phyloP scores from a whole-genome alignment of 2,797 vertebrate genomes.

The Siniperca undulata region DNA sequence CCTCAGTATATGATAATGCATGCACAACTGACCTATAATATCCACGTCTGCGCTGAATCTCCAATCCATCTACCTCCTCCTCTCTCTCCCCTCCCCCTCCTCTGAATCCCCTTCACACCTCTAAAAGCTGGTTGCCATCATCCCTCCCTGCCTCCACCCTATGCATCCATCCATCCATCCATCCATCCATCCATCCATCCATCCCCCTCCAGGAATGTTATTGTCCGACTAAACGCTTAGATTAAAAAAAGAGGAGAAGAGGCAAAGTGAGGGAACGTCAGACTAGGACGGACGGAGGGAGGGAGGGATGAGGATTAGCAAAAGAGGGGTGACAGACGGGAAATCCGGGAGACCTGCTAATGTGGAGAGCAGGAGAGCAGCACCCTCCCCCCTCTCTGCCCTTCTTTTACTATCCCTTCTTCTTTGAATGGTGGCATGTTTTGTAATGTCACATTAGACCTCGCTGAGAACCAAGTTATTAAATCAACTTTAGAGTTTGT shows the following conservation, averaged over 20 bases:
- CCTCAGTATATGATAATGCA: neutral
- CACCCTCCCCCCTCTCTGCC: constrained; percentile 31
- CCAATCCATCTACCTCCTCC: constrained; percentile 36
- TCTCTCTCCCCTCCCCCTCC: constrained; percentile 36
- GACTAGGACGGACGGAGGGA: constrained; percentile 28
- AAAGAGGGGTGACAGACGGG: constrained; percentile 78
- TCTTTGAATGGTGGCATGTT: constrained; percentile 17
- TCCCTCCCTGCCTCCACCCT: constrained; percentile 29
- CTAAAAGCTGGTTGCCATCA: constrained; percentile 32
- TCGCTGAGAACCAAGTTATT: neutral
- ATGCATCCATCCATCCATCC: too few species aligned
- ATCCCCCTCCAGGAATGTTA: constrained; percentile 62
- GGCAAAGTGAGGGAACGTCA: constrained; percentile 55
- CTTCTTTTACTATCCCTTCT: constrained; percentile 36
- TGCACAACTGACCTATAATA: constrained; percentile 18
- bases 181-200: constrained; percentile 22
- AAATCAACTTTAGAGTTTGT: neutral
- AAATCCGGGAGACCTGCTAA: constrained; percentile 62
- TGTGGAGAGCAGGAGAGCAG: constrained; percentile 31
- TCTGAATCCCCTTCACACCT: constrained; percentile 59
- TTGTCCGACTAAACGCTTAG: constrained; percentile 64
- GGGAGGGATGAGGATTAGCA: constrained; percentile 70
- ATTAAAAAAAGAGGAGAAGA: constrained; percentile 55
- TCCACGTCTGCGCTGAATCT: constrained; percentile 29
- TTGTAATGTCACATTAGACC: neutral